These are phyloP conservation scores for Redunca redunca DNA, from an alignment of 2,113 vertebrate genomes.

Conservation along the genomic window DNA sequence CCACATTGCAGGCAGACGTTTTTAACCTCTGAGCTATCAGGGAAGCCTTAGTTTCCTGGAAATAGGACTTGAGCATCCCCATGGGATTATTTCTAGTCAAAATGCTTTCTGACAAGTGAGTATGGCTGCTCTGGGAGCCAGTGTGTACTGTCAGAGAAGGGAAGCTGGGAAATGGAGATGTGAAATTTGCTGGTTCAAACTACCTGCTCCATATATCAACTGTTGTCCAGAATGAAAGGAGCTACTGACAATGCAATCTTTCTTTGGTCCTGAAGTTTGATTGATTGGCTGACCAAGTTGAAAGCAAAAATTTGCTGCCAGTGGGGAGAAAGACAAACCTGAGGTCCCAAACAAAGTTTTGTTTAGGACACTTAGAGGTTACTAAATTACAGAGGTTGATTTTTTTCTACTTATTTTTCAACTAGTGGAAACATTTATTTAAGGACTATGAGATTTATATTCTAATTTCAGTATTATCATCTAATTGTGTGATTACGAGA, in stretches of 20 bases:
- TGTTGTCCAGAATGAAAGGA: slow-evolving; percentile 3
- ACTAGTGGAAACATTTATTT: background rate
- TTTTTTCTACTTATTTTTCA: background rate
- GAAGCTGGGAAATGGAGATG: background rate
- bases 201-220: slow-evolving; percentile 26
- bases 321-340: background rate
- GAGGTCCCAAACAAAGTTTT: background rate
- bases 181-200: slow-evolving; percentile 47
- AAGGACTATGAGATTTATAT: background rate
- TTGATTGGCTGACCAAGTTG: slow-evolving; percentile 9
- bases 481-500: background rate
- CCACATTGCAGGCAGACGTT: too few species aligned
- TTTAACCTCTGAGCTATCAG: too few species aligned
- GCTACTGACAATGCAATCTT: slow-evolving; percentile 32
- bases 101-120: slow-evolving; percentile 24
- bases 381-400: background rate
- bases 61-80: background rate
- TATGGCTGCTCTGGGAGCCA: background rate
- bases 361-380: background rate
- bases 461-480: background rate
- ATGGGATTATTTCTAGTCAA: background rate
- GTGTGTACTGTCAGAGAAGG: background rate
- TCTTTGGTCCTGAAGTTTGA: slow-evolving; percentile 41
- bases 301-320: slow-evolving; percentile 45
- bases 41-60: background rate